Base-by-base conservation (phyloP, 2,113 vertebrate species). In the Trichechus manatus region DNA sequence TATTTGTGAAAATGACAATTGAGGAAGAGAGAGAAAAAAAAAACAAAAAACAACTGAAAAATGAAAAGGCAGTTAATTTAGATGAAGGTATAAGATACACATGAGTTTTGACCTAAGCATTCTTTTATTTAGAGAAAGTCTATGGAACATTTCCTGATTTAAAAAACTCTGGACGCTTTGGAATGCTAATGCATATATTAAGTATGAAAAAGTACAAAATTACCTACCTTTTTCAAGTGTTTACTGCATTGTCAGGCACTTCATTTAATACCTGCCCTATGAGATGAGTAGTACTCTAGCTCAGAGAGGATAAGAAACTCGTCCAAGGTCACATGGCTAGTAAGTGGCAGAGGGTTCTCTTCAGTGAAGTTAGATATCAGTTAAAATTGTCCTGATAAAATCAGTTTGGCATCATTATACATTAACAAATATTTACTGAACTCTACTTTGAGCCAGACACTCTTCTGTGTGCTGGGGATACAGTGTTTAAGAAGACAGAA, bases 341-440 rank as follows among this genome's bases (percentile, higher is more conserved):
- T 77, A 50, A 56, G n/a, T 22, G 8, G 20, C 39, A 61, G 22
- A 77, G 64, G 39, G 29, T 17, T 85, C 53, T 68, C 75, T 86
- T 53, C 47, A 44, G 83, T 92, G 66, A 96, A 87, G 22, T 31
- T 89, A 63, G 29, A 20, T 93, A 36, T 91, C 84, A 83, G 53
- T 79, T 92, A 95, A 93, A 84, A 64, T 29, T 36, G 72, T 64
- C 47, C 56, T 93, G 42, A 4, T 75, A 70, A 94, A 93, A 87
- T 83, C 29, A 22, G 19, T 39, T 80, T 5, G 79, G 64, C 59
- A 89, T 83, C 44, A 39, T 86, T 66, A 44, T 79, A 68, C 15
- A 27, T 72, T 77, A 91, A 53, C 82, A 91, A 79, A 89, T 87
- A 77, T 11, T 87, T 94, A 84, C 2, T 75, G 68, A 92, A 72